These are phyloP conservation scores for Lydus trimaculatus DNA, from an alignment of 2,888 invertebrate species.

Conservation along the genomic window DNA sequence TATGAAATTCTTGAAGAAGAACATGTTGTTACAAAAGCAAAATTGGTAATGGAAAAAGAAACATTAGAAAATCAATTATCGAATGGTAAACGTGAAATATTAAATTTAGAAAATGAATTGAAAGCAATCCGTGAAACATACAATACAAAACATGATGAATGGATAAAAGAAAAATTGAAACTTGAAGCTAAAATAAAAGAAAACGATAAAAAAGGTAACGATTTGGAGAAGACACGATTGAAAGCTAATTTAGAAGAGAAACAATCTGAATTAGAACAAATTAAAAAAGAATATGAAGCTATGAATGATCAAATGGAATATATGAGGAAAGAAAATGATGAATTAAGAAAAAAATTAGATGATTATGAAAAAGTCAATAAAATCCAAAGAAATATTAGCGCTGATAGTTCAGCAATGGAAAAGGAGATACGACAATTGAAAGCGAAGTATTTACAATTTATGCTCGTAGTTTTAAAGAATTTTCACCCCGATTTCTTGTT, in stretches of 20 bases:
- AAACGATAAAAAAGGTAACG: conserved; percentile 43
- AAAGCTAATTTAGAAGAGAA: conserved; percentile 77
- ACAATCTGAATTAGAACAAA: conserved; percentile 74
- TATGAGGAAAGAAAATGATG: conserved; percentile 79
- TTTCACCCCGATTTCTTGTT: too few relatives aligned
- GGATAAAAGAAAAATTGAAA: conserved; percentile 73
- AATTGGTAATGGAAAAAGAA: conserved; percentile 83
- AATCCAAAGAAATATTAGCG: conserved; percentile 78
- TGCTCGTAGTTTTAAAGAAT: too few relatives aligned
- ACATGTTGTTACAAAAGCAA: conserved; percentile 82
- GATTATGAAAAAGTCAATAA: conserved; percentile 87
- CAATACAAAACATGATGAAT: conserved; percentile 71
- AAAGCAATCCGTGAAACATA: conserved; percentile 70
- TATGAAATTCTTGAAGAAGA: conserved; percentile 87
- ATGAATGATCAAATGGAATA: conserved; percentile 77
- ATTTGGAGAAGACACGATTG: conserved; percentile 72
- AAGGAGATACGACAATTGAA: conserved; percentile 77
- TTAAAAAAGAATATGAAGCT: conserved; percentile 72
- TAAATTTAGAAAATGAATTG: conserved; percentile 69
- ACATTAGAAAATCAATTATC: conserved; percentile 72
- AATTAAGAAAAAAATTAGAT: conserved; percentile 78
- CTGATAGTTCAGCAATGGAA: conserved; percentile 78
- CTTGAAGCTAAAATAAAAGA: conserved; percentile 63
- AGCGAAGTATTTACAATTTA: conserved; percentile 60
- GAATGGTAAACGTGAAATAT: conserved; percentile 69